phyloP scores from a whole-genome alignment of 2,113 vertebrate species.

The Callorhinus ursinus region DNA sequence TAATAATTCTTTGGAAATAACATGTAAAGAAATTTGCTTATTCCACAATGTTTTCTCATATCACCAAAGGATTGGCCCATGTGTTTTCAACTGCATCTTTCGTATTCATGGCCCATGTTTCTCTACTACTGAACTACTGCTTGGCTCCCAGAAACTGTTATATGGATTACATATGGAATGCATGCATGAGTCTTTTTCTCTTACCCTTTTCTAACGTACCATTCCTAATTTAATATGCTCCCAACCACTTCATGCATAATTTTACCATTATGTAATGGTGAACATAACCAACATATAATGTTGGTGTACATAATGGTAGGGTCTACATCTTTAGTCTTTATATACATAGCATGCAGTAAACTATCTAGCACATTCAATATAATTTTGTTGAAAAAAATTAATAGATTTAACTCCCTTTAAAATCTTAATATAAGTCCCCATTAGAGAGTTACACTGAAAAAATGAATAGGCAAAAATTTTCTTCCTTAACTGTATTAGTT shows the following conservation, averaged over 20 bases:
- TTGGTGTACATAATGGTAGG: background rate
- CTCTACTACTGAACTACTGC: background rate
- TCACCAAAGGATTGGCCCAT: background rate
- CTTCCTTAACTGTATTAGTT: background rate
- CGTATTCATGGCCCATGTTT: background rate
- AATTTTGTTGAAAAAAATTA: background rate
- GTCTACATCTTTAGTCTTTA: background rate
- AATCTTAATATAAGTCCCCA: background rate
- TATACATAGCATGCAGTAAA: background rate
- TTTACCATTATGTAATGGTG: background rate
- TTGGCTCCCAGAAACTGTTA: background rate
- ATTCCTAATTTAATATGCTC: background rate
- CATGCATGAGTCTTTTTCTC: background rate
- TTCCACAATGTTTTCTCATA: background rate
- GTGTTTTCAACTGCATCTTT: background rate
- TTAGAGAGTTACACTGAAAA: conserved; percentile 6
- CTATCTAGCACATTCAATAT: background rate
- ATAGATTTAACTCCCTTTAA: background rate
- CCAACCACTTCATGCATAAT: background rate
- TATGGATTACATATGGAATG: background rate
- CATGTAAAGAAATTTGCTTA: background rate
- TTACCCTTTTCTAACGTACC: background rate
- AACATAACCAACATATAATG: background rate
- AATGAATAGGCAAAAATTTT: background rate
- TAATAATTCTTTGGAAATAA: background rate